Conservation (phyloP, 2,113 vertebrate species). For the Motacilla alba region DNA sequence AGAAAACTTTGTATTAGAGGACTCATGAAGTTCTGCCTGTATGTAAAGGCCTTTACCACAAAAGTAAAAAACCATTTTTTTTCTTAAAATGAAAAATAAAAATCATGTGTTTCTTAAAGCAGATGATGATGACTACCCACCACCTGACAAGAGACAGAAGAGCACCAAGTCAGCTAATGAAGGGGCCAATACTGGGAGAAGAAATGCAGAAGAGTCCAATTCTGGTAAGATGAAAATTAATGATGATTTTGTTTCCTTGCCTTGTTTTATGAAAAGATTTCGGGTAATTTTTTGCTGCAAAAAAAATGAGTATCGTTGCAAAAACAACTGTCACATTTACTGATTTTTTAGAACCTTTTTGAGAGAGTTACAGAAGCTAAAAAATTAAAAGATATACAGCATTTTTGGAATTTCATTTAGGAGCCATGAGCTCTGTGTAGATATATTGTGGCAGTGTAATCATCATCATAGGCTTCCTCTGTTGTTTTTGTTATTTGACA, state of each 20-base stretch:
- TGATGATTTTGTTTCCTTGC: background rate
- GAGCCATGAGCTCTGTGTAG: too few species aligned
- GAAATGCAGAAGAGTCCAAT: too few species aligned
- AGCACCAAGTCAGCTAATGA: accelerated
- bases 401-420: background rate
- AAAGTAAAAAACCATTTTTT: too few species aligned
- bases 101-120: background rate
- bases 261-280: background rate
- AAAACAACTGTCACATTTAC: background rate
- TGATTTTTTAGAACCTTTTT: background rate
- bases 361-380: too few species aligned
- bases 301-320: too few species aligned
- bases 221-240: background rate
- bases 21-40: background rate
- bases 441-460: background rate
- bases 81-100: too few species aligned
- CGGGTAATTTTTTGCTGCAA: background rate
- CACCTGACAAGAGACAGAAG: background rate
- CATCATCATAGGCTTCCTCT: background rate
- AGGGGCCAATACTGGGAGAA: background rate
- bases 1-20: background rate
- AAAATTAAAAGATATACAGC: background rate
- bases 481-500: background rate
- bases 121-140: background rate
- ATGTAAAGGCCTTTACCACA: background rate